These are phyloP conservation scores for Dione juno DNA, from an alignment of 2,888 invertebrate genomes.

Conservation along the genomic window DNA sequence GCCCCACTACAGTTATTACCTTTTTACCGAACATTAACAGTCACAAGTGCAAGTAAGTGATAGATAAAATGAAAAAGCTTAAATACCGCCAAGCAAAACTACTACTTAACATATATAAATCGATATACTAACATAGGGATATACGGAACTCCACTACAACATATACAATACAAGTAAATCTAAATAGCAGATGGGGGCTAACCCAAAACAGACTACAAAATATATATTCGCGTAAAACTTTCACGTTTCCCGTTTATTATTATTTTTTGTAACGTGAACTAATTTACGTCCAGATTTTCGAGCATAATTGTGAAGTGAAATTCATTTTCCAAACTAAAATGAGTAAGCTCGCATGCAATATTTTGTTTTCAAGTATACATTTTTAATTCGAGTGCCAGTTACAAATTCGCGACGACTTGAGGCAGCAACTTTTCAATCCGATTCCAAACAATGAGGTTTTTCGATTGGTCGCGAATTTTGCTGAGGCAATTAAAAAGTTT, in stretches of 20 bases:
- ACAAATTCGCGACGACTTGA: slow-evolving; percentile 65
- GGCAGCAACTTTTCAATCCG: slow-evolving; percentile 63
- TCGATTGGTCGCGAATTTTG: slow-evolving; percentile 72
- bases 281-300: slow-evolving; percentile 36
- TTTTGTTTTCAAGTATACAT: slow-evolving; percentile 55
- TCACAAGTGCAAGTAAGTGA: too few relatives aligned
- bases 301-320: slow-evolving; percentile 36
- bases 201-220: slow-evolving; percentile 11
- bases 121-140: too few relatives aligned
- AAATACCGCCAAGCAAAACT: background rate
- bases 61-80: too few relatives aligned
- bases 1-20: too few relatives aligned
- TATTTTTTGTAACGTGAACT: slow-evolving; percentile 40
- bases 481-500: slow-evolving; percentile 80
- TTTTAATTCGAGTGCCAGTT: slow-evolving; percentile 58
- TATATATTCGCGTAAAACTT: slow-evolving; percentile 23
- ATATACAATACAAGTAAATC: background rate
- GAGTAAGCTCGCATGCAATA: slow-evolving; percentile 56
- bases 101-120: too few relatives aligned
- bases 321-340: slow-evolving; percentile 45
- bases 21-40: too few relatives aligned
- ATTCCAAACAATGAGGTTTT: slow-evolving; percentile 75
- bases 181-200: slow-evolving; percentile 10
- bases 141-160: background rate
- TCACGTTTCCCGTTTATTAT: slow-evolving; percentile 18